Base-by-base conservation (phyloP, 2,797 vertebrate genomes). In the Gallinago nigripennis region DNA sequence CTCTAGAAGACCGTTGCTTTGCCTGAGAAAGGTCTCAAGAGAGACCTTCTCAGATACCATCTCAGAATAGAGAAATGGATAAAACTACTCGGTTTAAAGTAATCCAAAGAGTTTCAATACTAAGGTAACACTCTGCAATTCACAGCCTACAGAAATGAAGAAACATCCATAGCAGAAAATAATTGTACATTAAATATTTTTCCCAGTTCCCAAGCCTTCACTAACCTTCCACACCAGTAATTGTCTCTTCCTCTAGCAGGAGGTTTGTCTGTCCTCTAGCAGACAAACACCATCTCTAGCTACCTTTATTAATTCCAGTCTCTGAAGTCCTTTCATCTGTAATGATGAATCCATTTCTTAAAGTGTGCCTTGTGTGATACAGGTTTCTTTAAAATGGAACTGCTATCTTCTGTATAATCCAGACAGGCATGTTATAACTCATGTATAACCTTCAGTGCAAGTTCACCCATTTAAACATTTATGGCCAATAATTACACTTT, bases 201-300 rank as follows among this genome's bases (percentile, higher is more conserved):
- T 60, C 33, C 20, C 60, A 77, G 37, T 41, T 51, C 24, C 1
- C 10, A 53, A 41, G 31, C 16, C 35, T 41, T 72, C 19, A 8
- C 18, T 63, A 28, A 33, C 13, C 12, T 66, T 33, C 54, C n/a
- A 39, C 0, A 1, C 5, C 43, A 58, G 35, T 0, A 58, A 28
- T 24, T 61, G 14, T 4, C 30, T n/a, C 46, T 16, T 60, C 27
- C 35, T 68, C 21, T 15, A 39, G 39, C 43, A 78, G 35, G 43
- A 43, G 43, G 43, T 43, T 43, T 43, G 16, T 43, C 43, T 43
- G 43, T 56, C 27, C 35, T 64, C 21, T 15, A 39, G 39, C 43
- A 83, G 35, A 66, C 24, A 35, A 82, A 37, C 30, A 86, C 11
- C 35, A 43, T 31, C n/a, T 30, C 57, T 68, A 19, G 11, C 16